Evolutionary conservation across 2,888 invertebrate genomes (phyloP).

Genomic region (Conops quadrifasciatus): DNA sequence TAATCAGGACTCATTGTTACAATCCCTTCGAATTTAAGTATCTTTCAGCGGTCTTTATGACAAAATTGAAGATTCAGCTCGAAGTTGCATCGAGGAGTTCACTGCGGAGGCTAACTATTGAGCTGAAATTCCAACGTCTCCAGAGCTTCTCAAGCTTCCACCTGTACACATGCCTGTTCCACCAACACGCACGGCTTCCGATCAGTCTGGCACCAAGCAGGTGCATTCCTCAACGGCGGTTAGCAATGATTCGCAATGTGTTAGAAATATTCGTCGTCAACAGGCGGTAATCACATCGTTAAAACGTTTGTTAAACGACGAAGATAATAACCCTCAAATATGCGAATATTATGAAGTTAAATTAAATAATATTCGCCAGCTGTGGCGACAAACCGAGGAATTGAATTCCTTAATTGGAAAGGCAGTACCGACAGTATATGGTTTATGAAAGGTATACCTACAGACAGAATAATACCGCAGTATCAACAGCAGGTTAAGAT

Average conservation of each 20-base stretch:
- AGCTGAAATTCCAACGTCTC: neutral
- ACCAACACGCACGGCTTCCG: neutral
- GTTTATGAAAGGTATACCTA: too few species aligned
- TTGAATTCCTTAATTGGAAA: neutral
- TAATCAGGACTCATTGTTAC: neutral
- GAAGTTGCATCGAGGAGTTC: neutral
- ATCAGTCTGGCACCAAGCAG: neutral
- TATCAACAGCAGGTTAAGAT: neutral
- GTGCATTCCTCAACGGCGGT: neutral
- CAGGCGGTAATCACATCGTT: neutral
- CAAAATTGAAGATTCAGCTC: neutral
- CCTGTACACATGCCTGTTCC: neutral
- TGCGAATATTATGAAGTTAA: neutral
- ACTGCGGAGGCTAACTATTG: neutral
- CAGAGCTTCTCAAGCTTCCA: neutral
- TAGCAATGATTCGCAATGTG: neutral
- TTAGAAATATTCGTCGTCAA: neutral
- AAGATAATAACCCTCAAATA: neutral
- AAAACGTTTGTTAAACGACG: neutral
- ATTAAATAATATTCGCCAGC: neutral
- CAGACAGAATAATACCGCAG: too few species aligned
- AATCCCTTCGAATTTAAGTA: neutral
- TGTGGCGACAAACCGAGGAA: too few species aligned
- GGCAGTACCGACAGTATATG: neutral
- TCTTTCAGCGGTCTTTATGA: neutral